A percentile compares a stretch with the other conserved stretches of the same genome.
Conservation (phyloP, 37 sponge, comb jelly and placozoan genomes). For the Corticium candelabrum region DNA sequence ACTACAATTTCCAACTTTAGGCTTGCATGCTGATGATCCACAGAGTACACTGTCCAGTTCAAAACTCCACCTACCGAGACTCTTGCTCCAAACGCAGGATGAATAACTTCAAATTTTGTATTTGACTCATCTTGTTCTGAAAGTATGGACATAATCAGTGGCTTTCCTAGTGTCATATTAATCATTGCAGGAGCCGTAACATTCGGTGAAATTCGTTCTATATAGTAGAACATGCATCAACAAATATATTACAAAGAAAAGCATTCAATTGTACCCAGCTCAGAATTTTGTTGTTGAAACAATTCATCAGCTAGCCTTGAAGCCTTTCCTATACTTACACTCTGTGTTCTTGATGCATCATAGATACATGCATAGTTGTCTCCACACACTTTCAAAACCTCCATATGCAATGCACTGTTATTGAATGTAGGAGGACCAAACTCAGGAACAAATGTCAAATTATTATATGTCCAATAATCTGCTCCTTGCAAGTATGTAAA, state of each 20-base stretch:
- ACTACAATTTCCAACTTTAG: neutral
- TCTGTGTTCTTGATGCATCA: neutral
- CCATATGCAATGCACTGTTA: neutral
- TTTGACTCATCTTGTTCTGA: too few relatives aligned
- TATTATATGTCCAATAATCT: neutral
- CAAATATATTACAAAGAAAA: too few relatives aligned
- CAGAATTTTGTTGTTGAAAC: neutral
- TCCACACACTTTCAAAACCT: neutral
- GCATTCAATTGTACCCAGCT: neutral
- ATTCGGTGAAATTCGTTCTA: neutral
- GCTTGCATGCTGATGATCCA: too few relatives aligned
- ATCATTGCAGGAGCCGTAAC: neutral
- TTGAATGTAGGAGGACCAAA: neutral
- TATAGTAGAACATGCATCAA: too few relatives aligned
- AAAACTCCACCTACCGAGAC: too few relatives aligned
- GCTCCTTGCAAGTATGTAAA: neutral
- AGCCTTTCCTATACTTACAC: neutral
- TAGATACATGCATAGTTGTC: neutral
- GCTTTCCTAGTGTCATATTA: neutral
- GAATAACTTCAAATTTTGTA: too few relatives aligned
- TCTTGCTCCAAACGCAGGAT: too few relatives aligned
- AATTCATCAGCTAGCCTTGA: neutral
- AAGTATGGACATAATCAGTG: too few relatives aligned
- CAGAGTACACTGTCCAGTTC: too few relatives aligned
- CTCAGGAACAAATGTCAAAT: neutral